Evolutionary conservation across 2,797 vertebrate genomes (phyloP).

Genomic region (Nannoperca australis): DNA sequence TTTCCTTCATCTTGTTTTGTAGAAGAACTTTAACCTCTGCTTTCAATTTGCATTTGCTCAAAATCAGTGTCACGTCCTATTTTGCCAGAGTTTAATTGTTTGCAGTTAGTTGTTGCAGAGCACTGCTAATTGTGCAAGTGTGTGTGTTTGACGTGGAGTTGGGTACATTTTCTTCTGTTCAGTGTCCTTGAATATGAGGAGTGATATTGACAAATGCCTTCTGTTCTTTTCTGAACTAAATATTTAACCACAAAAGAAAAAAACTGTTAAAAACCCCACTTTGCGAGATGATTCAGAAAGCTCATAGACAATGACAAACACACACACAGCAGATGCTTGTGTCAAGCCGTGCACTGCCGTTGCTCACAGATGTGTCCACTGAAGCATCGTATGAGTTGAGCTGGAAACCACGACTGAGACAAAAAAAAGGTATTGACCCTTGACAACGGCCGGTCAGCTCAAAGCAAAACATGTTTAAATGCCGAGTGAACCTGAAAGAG

Average conservation of each 20-base stretch:
- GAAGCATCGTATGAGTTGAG: constrained; percentile 60
- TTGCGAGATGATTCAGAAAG: constrained; percentile 15
- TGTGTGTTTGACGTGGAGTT: neutral
- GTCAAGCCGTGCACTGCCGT: constrained; percentile 28
- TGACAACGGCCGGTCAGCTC: constrained; percentile 55
- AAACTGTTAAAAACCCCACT: neutral
- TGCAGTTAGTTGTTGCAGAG: constrained; percentile 27
- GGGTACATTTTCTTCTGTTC: constrained; percentile 28
- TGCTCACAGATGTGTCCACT: constrained; percentile 62
- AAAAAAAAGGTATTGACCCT: constrained; percentile 67
- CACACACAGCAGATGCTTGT: constrained; percentile 41
- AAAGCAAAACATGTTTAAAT: constrained; percentile 68
- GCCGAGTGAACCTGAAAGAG: constrained; percentile 63
- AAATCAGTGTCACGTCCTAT: constrained; percentile 51
- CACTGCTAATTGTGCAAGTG: neutral
- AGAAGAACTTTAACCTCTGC: constrained; percentile 39
- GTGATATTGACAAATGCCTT: constrained; percentile 41
- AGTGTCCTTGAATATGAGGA: constrained; percentile 55
- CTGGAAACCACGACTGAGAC: constrained; percentile 65
- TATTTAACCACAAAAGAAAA: constrained; percentile 2
- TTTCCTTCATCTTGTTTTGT: constrained; percentile 35
- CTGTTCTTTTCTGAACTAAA: constrained; percentile 42
- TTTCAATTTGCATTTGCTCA: constrained; percentile 60
- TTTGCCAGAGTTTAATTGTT: constrained; percentile 37
- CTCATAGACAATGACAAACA: constrained; percentile 35